phyloP scores from a whole-genome alignment of 2,113 vertebrate species.

The Petroica traversi region DNA sequence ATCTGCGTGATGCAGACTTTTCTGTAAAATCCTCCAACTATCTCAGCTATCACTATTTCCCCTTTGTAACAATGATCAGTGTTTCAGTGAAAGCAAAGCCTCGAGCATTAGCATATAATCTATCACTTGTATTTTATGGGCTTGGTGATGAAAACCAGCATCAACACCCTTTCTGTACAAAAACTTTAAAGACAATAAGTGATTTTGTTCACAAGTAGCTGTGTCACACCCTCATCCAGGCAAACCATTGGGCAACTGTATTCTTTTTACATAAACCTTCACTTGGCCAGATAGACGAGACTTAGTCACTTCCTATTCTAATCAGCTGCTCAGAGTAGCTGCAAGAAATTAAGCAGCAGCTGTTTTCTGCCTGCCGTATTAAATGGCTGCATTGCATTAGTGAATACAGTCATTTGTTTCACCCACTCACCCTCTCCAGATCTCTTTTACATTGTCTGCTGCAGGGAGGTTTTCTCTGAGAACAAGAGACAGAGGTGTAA shows the following conservation, averaged over 20 bases:
- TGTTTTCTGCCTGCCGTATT: neutral
- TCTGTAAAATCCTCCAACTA: neutral
- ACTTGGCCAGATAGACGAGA: neutral
- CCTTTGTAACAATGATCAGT: neutral
- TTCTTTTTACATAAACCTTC: neutral
- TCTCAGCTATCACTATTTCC: neutral
- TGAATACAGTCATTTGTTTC: neutral
- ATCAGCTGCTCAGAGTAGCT: neutral
- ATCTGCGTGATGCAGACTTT: neutral
- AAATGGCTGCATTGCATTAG: neutral
- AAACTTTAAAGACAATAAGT: neutral
- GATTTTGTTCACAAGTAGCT: neutral
- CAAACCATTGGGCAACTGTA: neutral
- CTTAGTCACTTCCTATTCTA: neutral
- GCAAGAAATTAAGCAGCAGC: neutral
- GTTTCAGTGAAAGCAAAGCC: neutral
- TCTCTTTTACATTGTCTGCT: neutral
- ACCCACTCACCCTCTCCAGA: neutral
- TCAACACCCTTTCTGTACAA: neutral
- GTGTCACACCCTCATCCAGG: neutral
- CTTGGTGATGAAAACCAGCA: neutral
- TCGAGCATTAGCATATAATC: neutral
- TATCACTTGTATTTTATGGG: neutral
- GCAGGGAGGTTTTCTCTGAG: neutral
- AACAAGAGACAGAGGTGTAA: neutral